phyloP scores from a whole-genome alignment of 2,888 invertebrate species.

The Hirtodrosophila duncani region DNA sequence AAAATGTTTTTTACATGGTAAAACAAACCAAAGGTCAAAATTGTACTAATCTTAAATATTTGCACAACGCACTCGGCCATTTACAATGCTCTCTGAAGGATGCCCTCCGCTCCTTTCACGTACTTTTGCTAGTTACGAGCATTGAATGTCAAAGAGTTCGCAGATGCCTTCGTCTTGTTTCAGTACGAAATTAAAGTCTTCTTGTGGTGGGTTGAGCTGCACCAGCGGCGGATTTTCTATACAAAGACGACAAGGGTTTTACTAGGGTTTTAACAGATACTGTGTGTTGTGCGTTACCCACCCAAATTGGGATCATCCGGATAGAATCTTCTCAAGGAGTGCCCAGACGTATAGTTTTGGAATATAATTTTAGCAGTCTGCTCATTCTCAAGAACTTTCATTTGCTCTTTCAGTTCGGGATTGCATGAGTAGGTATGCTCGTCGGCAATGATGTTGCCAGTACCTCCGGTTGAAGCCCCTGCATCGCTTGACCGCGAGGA shows the following conservation, averaged over 20 bases:
- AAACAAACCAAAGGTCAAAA: slow-evolving; percentile 58
- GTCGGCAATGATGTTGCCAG: slow-evolving; percentile 63
- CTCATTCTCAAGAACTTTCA: slow-evolving; percentile 66
- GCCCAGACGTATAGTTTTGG: slow-evolving; percentile 68
- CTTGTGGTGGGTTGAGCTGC: slow-evolving; percentile 74
- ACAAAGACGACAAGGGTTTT: slow-evolving; percentile 11
- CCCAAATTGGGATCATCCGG: slow-evolving; percentile 76
- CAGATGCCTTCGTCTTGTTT: slow-evolving; percentile 75
- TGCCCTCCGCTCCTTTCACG: too few relatives aligned
- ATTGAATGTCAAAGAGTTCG: slow-evolving; percentile 76
- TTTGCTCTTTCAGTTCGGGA: slow-evolving; percentile 66
- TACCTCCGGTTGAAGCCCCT: slow-evolving; percentile 15
- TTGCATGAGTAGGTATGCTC: slow-evolving; percentile 74
- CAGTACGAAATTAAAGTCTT: slow-evolving; percentile 75
- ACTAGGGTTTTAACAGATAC: too few relatives aligned
- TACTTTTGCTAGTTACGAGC: slow-evolving; percentile 43
- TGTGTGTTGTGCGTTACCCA: too few relatives aligned
- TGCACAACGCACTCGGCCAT: slow-evolving; percentile 69
- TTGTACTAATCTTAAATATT: slow-evolving; percentile 70
- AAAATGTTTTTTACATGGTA: slow-evolving; percentile 55
- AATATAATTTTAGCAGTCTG: slow-evolving; percentile 75
- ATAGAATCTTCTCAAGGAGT: slow-evolving; percentile 73
- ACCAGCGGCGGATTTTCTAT: slow-evolving; percentile 74
- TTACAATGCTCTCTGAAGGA: slow-evolving; percentile 31
- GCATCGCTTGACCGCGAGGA: slow-evolving; percentile 57